Evolutionary conservation across 37 sponge, comb jelly and placozoan genomes (phyloP), one percentile per base, ranked within the genome.

Genomic region (Eunapius fragilis): DNA sequence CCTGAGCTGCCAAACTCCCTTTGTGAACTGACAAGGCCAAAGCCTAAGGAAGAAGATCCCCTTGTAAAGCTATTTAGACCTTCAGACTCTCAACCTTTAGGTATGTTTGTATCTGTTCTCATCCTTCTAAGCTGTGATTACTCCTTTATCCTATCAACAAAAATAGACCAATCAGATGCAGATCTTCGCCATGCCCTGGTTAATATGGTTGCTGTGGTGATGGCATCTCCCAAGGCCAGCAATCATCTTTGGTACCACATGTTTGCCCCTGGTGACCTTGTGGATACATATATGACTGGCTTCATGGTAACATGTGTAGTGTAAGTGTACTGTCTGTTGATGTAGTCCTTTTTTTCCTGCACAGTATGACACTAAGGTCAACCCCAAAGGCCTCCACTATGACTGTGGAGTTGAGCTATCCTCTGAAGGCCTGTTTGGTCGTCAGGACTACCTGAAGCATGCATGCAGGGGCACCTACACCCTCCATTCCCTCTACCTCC

Each of bases 401-500:
- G 90, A 95, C 90, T 95, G 95, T 84, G 95, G 95, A 17, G 87
- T 91, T 22, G 92, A 95, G 78, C 83, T 96, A 41, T 87, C 89
- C 25, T 87, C 88, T 23, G 97, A 97, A 11, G 97, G 97, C 7
- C 78, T 90, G 80, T 97, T 78, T 88, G 97, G 95, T 2, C 80
- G 97, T 0, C 88, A 88, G 31, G 97, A 94, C 82, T 97, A 97
- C 83, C 48, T 47, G 19, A 83, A 85, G 31, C 91, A 93, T 85
- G 89, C 91, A 78, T 48, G 81, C 23, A 69, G 95, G 26, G 93
- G 91, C 26, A 95, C 91, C 3, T 89, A 91, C 89, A 87, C 92
- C n/a, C 93, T 97, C 28, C 97, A 94, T 80, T 97, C 97, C 7
- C 87, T 90, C 85, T 94, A 97, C 73, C 88, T 97, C 67, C 37